These are phyloP conservation scores for Phrynocephalus guinanensis DNA, from an alignment of 2,797 vertebrate genomes.

Conservation along the genomic window DNA sequence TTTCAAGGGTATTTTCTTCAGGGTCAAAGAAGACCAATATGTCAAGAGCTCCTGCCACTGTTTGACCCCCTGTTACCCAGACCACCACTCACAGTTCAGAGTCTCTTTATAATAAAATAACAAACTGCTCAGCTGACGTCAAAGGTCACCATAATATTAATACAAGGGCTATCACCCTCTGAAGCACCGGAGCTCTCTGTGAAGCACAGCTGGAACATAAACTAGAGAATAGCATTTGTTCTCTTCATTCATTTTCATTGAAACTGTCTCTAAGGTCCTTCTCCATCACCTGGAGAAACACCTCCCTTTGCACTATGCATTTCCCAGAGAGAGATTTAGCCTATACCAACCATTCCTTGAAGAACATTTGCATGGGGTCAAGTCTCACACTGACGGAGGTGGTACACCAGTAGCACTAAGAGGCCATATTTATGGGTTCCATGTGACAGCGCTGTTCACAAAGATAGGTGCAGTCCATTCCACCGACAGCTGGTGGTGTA, in stretches of 20 bases:
- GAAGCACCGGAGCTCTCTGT: constrained; percentile 38
- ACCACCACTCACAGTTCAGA: constrained; percentile 36
- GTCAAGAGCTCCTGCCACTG: constrained; percentile 41
- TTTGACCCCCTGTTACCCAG: constrained; percentile 44
- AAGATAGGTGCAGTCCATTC: constrained; percentile 2
- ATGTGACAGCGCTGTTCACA: constrained; percentile 60
- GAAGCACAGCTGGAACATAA: constrained; percentile 48
- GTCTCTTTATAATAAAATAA: constrained; percentile 59
- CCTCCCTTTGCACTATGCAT: constrained; percentile 64
- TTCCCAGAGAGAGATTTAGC: constrained; percentile 45
- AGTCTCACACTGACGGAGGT: neutral
- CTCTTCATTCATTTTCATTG: constrained; percentile 51
- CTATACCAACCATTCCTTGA: constrained; percentile 65
- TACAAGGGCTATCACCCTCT: constrained; percentile 59
- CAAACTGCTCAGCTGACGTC: constrained; percentile 42
- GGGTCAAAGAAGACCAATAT: constrained; percentile 51
- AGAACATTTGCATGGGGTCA: constrained; percentile 5
- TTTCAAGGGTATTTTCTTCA: constrained; percentile 52
- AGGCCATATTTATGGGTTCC: constrained; percentile 46
- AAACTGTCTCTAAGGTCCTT: constrained; percentile 52
- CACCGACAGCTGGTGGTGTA: constrained; percentile 33
- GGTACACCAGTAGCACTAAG: neutral
- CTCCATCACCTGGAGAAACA: constrained; percentile 69
- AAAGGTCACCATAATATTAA: constrained; percentile 60
- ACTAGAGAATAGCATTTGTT: constrained; percentile 23